Evolutionary conservation across 2,113 vertebrate genomes (phyloP), one percentile per base, ranked within the genome.

Genomic region (Callochromis pleurospilus): DNA sequence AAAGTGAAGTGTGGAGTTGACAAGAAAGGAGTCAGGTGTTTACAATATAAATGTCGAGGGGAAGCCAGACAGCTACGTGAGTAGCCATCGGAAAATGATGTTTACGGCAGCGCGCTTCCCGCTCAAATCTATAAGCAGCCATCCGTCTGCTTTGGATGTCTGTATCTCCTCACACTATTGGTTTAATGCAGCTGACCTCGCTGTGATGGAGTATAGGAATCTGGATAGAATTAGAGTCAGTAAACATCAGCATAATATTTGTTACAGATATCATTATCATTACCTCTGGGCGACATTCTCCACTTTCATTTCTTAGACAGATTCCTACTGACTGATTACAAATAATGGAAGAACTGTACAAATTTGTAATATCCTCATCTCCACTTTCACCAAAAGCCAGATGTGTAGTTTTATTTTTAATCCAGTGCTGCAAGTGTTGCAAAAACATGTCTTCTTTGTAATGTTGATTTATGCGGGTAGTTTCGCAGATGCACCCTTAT

Each of bases 201-300:
- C 51, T 2, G 17, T 90, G 90, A 94, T 90, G 83, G 89, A 94
- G 77, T 6, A 45, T 24, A 60, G 51, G 31, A 83, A 36, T 49
- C 86, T 87, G 86, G 88, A 85, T 73, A 65, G 24, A 83, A 92
- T 95, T 82, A 90, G 26, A 24, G 36, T 79, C 68, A 8, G 82
- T 82, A 89, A 91, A 93, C 90, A 91, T 49, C n/a, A 24, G 42
- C 77, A 77, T 79, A 80, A 58, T 93, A 88, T 93, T 91, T 88
- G 54, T 91, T 86, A 85, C 54, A 82, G 29, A 90, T 91, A 86
- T 93, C 89, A 86, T 88, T 33, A 83, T 87, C 40, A 26, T 91
- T 88, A 90, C 88, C 88, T 92, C 88, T 54, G 60, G 77, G 56
- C 14, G 21, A 93, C 92, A 81, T 84, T 56, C 45, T 58, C 45